A percentile compares a stretch with the other conserved stretches of the same genome.
Evolutionary conservation across 2,113 vertebrate genomes (phyloP).

Genomic region (Bolborhynchus lineola): DNA sequence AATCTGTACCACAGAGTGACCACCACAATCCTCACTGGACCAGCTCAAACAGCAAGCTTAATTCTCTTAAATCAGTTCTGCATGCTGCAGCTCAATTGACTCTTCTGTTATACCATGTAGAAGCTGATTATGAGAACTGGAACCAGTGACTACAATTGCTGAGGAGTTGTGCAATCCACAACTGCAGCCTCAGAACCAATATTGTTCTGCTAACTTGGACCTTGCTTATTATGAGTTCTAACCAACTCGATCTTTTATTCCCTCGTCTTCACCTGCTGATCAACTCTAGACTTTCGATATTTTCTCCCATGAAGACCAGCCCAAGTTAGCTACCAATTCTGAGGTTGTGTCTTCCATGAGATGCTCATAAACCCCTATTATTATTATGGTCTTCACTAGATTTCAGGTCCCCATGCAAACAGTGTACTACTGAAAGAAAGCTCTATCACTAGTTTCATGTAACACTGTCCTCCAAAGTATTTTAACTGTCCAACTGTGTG

Average conservation of each 20-base stretch:
- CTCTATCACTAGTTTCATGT: not conserved
- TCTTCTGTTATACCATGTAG: not conserved
- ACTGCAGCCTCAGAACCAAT: not conserved
- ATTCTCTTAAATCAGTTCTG: not conserved
- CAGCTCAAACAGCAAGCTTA: not conserved
- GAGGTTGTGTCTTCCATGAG: not conserved
- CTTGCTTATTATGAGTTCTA: not conserved
- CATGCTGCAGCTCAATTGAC: not conserved
- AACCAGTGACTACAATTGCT: not conserved
- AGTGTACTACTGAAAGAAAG: not conserved
- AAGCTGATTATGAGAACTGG: not conserved
- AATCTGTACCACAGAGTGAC: not conserved
- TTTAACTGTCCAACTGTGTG: not conserved
- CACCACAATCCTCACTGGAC: rapidly evolving
- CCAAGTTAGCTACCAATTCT: not conserved
- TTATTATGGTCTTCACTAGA: not conserved
- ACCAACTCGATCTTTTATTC: not conserved
- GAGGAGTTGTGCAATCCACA: not conserved
- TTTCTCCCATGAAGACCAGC: not conserved
- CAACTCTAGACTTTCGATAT: not conserved
- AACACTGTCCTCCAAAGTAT: not conserved
- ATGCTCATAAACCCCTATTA: not conserved
- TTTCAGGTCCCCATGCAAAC: not conserved
- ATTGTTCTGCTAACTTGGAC: not conserved
- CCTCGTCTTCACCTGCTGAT: not conserved